Evolutionary conservation across 2,797 vertebrate genomes (phyloP).

Genomic region (Pipistrellus pygmaeus): DNA sequence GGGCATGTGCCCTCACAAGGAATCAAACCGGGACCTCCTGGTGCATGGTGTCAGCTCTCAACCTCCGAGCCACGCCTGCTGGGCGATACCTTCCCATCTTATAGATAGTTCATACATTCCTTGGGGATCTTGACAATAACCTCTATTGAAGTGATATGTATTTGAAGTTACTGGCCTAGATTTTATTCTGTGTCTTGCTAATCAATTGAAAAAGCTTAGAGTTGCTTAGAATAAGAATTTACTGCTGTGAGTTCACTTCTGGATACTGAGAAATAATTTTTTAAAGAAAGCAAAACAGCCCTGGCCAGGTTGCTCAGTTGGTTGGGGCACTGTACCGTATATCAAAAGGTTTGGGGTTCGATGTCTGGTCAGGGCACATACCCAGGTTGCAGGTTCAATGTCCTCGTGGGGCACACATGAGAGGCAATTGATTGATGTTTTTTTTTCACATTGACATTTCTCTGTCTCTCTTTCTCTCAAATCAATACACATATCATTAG

Average conservation of each 20-base stretch:
- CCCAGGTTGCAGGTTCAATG: neutral
- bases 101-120: neutral
- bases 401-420: too few relatives aligned
- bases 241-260: neutral
- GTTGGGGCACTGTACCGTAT: neutral
- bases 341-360: neutral
- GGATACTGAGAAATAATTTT: neutral
- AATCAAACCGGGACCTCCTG: too few relatives aligned
- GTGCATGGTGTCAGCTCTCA: too few relatives aligned
- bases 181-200: constrained; percentile 19
- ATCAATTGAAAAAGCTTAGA: neutral
- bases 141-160: neutral
- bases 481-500: too few relatives aligned
- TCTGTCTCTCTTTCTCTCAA: too few relatives aligned
- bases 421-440: too few relatives aligned
- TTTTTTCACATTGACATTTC: too few relatives aligned
- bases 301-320: neutral
- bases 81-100: neutral
- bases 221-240: neutral
- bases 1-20: too few relatives aligned
- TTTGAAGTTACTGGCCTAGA: neutral
- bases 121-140: neutral
- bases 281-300: neutral
- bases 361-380: neutral
- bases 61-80: too few relatives aligned